These are phyloP conservation scores for Lepidurus arcticus DNA, from an alignment of 1,140 invertebrate genomes.

Conservation along the genomic window DNA sequence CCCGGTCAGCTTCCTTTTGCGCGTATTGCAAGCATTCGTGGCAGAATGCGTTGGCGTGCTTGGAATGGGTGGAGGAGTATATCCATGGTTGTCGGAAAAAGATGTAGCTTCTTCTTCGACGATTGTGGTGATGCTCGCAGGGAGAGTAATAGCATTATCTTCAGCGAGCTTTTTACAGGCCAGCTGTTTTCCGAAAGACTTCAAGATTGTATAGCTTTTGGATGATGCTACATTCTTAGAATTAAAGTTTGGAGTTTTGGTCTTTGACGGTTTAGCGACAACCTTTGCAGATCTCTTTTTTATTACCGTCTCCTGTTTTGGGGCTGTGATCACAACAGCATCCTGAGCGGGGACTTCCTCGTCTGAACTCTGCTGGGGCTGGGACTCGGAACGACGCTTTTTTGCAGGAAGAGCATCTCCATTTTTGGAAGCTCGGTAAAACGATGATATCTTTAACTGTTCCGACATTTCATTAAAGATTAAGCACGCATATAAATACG, in stretches of 20 bases:
- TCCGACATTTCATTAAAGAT: neutral
- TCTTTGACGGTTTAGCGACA: neutral
- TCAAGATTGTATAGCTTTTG: neutral
- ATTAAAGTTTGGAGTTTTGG: neutral
- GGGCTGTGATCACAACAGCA: neutral
- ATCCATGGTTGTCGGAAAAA: constrained; percentile 30
- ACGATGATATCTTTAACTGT: neutral
- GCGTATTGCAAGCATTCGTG: constrained; percentile 23
- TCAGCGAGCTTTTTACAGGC: neutral
- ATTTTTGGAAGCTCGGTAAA: neutral
- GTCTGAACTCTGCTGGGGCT: neutral
- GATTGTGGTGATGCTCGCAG: neutral
- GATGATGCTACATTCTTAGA: neutral
- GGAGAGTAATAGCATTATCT: neutral
- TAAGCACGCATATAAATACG: neutral
- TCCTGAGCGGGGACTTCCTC: neutral
- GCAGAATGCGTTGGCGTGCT: neutral
- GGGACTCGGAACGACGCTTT: neutral
- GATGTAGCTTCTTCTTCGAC: constrained; percentile 27
- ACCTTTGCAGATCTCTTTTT: neutral
- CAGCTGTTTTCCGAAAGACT: constrained; percentile 3
- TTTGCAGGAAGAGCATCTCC: neutral
- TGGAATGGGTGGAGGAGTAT: neutral
- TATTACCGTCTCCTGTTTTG: neutral
- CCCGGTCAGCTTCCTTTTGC: constrained; percentile 9